Percentiles rank a stretch among this genome's conserved stretches.
phyloP scores from a whole-genome alignment of 2,888 invertebrate genomes.

The Oxytorus armatus region DNA sequence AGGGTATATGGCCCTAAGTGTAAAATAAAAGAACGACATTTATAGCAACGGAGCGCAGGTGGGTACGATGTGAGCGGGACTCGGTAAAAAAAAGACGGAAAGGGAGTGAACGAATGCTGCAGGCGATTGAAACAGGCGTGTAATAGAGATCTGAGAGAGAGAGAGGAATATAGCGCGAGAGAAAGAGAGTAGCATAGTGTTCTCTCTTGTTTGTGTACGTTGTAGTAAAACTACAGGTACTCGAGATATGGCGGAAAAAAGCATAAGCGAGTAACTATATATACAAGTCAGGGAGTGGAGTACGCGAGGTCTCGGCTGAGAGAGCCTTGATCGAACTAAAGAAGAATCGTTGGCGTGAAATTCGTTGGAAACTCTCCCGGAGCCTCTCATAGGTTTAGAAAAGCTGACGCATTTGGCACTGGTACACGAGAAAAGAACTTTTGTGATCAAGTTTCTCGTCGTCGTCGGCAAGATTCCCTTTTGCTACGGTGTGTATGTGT shows the following conservation, averaged over 20 bases:
- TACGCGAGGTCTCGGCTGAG: constrained; percentile 31
- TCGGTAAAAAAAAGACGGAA: constrained; percentile 4
- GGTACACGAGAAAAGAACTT: constrained; percentile 58
- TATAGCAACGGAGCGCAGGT: constrained; percentile 22
- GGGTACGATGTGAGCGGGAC: constrained; percentile 11
- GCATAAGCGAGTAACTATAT: constrained; percentile 11
- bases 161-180: constrained; percentile 2
- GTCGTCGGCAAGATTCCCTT: constrained; percentile 18
- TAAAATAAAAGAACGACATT: neutral
- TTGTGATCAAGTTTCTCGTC: constrained; percentile 63
- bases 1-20: constrained; percentile 23
- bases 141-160: constrained; percentile 60
- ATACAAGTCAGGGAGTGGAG: constrained; percentile 9
- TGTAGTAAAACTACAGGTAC: constrained; percentile 23
- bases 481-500: constrained; percentile 11
- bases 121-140: constrained; percentile 61
- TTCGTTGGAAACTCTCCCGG: constrained; percentile 62
- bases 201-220: constrained; percentile 47
- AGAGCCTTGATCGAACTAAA: constrained; percentile 64
- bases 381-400: constrained; percentile 37
- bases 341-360: constrained; percentile 68
- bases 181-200: constrained; percentile 24
- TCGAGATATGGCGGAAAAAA: constrained; percentile 8
- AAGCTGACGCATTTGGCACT: constrained; percentile 56
- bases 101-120: constrained; percentile 38